Conservation (phyloP, 2,888 invertebrate species). For the Drosophila kambysellisi region DNA sequence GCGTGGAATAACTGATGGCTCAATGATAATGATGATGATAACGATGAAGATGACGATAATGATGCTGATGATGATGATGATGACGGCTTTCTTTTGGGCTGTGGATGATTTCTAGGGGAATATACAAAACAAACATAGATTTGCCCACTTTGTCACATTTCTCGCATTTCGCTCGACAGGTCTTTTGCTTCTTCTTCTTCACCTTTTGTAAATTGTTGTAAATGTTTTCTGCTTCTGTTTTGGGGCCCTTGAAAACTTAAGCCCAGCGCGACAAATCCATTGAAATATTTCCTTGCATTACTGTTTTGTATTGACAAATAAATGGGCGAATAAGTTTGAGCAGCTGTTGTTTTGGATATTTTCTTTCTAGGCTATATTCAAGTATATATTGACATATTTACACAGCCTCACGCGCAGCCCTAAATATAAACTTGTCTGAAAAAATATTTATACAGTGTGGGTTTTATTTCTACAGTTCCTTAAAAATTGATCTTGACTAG, state of each 20-base stretch:
- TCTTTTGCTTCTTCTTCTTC: slow-evolving; percentile 16
- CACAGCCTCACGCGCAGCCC: slow-evolving; percentile 11
- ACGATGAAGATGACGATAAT: slow-evolving; percentile 35
- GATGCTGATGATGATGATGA: slow-evolving; percentile 23
- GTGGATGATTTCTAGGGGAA: neutral
- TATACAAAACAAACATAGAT: slow-evolving; percentile 23
- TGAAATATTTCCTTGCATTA: slow-evolving; percentile 7
- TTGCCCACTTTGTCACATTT: slow-evolving; percentile 38
- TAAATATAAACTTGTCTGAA: neutral
- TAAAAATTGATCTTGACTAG: neutral
- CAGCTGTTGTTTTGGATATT: slow-evolving; percentile 14
- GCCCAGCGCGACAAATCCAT: neutral
- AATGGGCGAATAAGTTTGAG: slow-evolving; percentile 10
- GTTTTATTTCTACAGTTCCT: neutral
- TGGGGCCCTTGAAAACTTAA: slow-evolving; percentile 2
- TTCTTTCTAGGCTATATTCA: neutral
- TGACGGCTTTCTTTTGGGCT: slow-evolving; percentile 24
- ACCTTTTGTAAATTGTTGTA: slow-evolving; percentile 34
- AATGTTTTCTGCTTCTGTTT: slow-evolving; percentile 18
- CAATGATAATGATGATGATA: slow-evolving; percentile 27
- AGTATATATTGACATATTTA: slow-evolving; percentile 3
- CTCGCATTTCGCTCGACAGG: slow-evolving; percentile 30
- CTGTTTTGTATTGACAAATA: slow-evolving; percentile 8
- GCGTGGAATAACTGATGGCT: slow-evolving; percentile 68
- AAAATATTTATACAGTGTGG: neutral